A percentile compares a stretch with the other conserved stretches of the same genome.
Evolutionary conservation across 2,888 invertebrate species (phyloP).

Genomic region (Eilema depressum): DNA sequence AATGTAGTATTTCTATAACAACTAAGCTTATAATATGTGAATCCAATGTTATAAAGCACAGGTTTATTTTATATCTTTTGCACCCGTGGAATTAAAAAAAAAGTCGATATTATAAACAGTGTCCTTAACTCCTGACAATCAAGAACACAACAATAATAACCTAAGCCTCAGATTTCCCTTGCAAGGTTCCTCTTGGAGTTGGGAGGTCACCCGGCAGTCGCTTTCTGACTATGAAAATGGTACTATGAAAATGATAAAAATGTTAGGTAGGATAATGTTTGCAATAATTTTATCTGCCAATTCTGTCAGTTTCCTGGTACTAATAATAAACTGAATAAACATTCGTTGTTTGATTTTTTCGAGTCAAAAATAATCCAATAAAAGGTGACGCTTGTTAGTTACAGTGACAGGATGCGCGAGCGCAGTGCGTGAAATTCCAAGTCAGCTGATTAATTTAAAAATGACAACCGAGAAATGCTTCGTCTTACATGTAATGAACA

Average conservation of each 20-base stretch:
- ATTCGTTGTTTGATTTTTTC: constrained; percentile 5
- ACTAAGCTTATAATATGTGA: not conserved
- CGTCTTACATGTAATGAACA: constrained; percentile 35
- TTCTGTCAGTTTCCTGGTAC: not conserved
- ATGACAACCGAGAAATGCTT: constrained; percentile 53
- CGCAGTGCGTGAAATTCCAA: constrained; percentile 59
- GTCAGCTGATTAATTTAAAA: constrained; percentile 60
- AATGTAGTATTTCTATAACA: not conserved
- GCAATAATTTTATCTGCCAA: not conserved
- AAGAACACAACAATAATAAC: no score
- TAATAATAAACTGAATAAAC: not conserved
- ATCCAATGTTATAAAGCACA: not conserved
- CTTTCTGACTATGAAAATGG: no score
- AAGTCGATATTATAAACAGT: not conserved
- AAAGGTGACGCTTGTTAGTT: constrained; percentile 47
- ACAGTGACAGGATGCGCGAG: constrained; percentile 56
- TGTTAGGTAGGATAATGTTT: no score
- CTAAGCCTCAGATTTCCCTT: no score
- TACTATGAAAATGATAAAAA: no score
- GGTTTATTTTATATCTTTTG: not conserved
- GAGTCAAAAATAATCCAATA: constrained; percentile 37
- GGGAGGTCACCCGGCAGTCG: no score
- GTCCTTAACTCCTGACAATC: no score
- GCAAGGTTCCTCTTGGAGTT: no score
- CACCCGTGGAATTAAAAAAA: not conserved